A percentile compares a stretch with the other conserved stretches of the same genome.
Evolutionary conservation across 2,888 invertebrate species (phyloP).

Genomic region (Diaperis boleti): DNA sequence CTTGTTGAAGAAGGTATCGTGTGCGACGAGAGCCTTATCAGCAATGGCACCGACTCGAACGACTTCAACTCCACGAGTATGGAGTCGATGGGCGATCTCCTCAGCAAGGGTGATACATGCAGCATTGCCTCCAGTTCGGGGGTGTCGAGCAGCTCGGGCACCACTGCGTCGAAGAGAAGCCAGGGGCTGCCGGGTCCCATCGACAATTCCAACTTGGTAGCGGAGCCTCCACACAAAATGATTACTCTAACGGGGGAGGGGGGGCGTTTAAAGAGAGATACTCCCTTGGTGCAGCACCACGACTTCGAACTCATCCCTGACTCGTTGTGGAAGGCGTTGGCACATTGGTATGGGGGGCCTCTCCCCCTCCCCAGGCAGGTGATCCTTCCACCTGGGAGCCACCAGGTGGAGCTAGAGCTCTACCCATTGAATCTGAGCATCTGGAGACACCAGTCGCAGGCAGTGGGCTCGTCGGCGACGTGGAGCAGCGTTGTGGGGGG

Average conservation of each 20-base stretch:
- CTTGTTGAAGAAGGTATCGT: slow-evolving; percentile 73
- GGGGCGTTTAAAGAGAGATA: slow-evolving; percentile 81
- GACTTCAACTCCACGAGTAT: slow-evolving; percentile 65
- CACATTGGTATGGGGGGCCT: slow-evolving; percentile 84
- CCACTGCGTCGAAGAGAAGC: slow-evolving; percentile 63
- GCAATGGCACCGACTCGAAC: slow-evolving; percentile 64
- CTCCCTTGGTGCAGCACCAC: slow-evolving; percentile 79
- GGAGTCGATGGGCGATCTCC: slow-evolving; percentile 76
- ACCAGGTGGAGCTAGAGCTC: slow-evolving; percentile 83
- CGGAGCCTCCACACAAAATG: slow-evolving; percentile 73
- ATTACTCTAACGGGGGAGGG: slow-evolving; percentile 87
- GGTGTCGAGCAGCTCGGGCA: slow-evolving; percentile 72
- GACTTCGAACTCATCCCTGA: slow-evolving; percentile 92
- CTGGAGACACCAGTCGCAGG: slow-evolving; percentile 75
- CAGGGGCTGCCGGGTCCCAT: slow-evolving; percentile 76
- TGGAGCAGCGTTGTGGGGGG: slow-evolving; percentile 64
- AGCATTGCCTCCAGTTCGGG: slow-evolving; percentile 73
- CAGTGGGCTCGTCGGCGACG: slow-evolving; percentile 45
- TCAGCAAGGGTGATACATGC: slow-evolving; percentile 71
- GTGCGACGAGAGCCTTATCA: slow-evolving; percentile 79
- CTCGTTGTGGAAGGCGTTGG: slow-evolving; percentile 87
- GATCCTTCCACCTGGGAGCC: slow-evolving; percentile 74
- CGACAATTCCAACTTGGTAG: slow-evolving; percentile 80
- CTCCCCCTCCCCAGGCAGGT: slow-evolving; percentile 84
- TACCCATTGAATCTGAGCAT: slow-evolving; percentile 85